phyloP scores from a whole-genome alignment of 2,888 invertebrate genomes.

The Drosophila mimetica region DNA sequence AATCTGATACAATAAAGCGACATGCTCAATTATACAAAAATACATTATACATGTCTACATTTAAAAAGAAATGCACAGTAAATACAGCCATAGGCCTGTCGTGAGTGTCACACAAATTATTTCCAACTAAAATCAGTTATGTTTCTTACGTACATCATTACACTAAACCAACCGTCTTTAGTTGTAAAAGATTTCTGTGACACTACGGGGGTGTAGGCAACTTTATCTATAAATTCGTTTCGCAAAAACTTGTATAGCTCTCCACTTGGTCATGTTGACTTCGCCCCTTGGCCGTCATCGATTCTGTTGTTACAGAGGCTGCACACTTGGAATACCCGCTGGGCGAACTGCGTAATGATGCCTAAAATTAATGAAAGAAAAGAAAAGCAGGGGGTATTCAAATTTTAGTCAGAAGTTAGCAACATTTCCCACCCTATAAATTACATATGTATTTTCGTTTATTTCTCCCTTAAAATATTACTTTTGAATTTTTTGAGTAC shows the following conservation, averaged over 20 bases:
- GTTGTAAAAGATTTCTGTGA: too few relatives aligned
- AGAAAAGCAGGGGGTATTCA: too few relatives aligned
- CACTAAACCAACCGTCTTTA: too few relatives aligned
- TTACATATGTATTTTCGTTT: too few relatives aligned
- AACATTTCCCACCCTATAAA: too few relatives aligned
- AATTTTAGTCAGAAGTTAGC: too few relatives aligned
- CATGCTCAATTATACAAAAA: conserved; percentile 43
- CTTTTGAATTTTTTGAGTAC: too few relatives aligned
- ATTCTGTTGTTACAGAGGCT: conserved; percentile 35
- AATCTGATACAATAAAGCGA: conserved; percentile 68
- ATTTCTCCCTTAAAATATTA: too few relatives aligned
- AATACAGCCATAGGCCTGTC: conserved; percentile 28
- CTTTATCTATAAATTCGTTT: conserved; percentile 82
- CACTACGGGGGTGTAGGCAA: too few relatives aligned
- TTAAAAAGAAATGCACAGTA: conserved; percentile 20
- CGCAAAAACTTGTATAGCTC: conserved; percentile 82
- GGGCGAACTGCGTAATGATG: conserved; percentile 60
- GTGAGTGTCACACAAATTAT: too few relatives aligned
- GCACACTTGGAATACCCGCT: conserved; percentile 48
- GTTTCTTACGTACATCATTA: too few relatives aligned
- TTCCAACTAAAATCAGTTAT: too few relatives aligned
- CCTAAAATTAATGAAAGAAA: conserved; percentile 57
- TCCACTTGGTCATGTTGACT: conserved; percentile 79
- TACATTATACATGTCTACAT: conserved; percentile 27
- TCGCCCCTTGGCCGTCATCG: conserved; percentile 49